Base-by-base conservation (phyloP, 2,888 invertebrate genomes). In the Clitarchus hookeri region DNA sequence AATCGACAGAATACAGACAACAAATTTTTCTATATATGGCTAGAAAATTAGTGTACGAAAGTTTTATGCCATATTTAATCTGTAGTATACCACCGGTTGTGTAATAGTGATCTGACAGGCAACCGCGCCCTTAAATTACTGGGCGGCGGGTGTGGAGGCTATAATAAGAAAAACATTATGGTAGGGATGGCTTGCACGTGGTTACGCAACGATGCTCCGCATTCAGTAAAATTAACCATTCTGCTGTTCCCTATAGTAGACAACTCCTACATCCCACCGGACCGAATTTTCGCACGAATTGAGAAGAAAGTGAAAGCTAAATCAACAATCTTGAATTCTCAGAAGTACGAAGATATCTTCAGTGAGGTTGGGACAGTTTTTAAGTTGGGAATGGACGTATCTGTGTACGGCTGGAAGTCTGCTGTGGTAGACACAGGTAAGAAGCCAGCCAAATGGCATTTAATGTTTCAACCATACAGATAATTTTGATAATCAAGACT, bases 161-260 rank as follows among this genome's bases (percentile, higher is more conserved):
- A 82, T 1, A 82, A 26, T 44, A 9, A 82, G 19, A 82, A 82
- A 1, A 0, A 1, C 6, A n/a, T 65, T 0, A 78, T 23, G 78
- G 82, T 27, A 13, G 36, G 82, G 23, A 82, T 82, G 82, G 82
- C 36, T 82, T 82, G 27, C 44, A 82, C 82, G 1, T 82, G 82
- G 26, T 9, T 82, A 27, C 16, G 3, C 0, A 82, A 82, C 2
- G 36, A 82, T 27, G 82, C 82, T 2, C 27, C 27, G 19, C 44
- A 0, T n/a, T 13, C 44, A 44, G 27, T 44, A 82, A 6, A 27
- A 26, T 16, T 16, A 26, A 23, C 26, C 44, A 2, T 82, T 27
- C 27, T 82, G 12, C 27, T 27, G 82, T 82, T 82, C 44, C 82
- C 82, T 16, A 27, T 82, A 19, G 26, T 82, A 4, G 82, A 27